Conservation (phyloP, 2,797 vertebrate species). For the Moxostoma hubbsi region DNA sequence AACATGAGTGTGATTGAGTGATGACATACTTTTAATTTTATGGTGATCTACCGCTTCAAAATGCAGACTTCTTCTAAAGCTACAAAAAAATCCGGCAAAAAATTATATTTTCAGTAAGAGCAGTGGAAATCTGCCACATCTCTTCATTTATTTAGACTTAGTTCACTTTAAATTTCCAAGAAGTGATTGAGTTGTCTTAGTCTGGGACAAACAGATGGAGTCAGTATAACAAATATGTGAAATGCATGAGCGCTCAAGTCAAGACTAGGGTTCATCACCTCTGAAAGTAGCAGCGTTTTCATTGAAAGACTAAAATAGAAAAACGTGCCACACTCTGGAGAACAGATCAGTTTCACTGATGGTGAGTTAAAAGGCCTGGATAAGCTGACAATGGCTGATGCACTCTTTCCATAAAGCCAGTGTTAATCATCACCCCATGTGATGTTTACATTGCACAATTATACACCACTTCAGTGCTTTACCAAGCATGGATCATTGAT, state of each 20-base stretch:
- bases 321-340: neutral
- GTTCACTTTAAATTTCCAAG: neutral
- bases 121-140: neutral
- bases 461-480: slow-evolving; percentile 30
- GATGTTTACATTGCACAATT: slow-evolving; percentile 40
- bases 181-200: neutral
- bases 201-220: neutral
- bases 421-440: slow-evolving; percentile 45
- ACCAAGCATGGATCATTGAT: slow-evolving; percentile 24
- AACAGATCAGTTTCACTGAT: slow-evolving; percentile 14
- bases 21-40: no score
- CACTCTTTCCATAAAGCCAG: slow-evolving; percentile 27
- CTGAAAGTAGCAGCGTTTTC: slow-evolving; percentile 30
- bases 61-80: no score
- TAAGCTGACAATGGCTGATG: slow-evolving; percentile 27
- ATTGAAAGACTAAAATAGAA: slow-evolving; percentile 22
- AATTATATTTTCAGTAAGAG: no score
- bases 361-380: slow-evolving; percentile 25
- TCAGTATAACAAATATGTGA: slow-evolving; percentile 7
- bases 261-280: slow-evolving; percentile 15
- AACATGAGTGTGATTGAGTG: no score
- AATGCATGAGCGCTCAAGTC: neutral
- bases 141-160: no score
- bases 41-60: no score
- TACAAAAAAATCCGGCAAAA: no score